Evolutionary conservation across 2,888 invertebrate species (phyloP).

Genomic region (Chalcosyrphus nemorum): DNA sequence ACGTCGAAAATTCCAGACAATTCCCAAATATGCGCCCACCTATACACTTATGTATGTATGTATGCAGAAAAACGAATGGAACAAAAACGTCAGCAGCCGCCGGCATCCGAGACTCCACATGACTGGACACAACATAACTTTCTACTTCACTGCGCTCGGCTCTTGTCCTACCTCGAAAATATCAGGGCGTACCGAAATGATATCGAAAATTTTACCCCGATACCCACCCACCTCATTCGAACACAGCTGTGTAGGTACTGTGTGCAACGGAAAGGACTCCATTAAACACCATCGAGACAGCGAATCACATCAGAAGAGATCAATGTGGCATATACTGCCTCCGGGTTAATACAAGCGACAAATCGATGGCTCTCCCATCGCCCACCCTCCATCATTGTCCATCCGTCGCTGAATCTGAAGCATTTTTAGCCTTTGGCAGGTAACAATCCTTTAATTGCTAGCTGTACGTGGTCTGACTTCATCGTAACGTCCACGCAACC

Average conservation of each 20-base stretch:
- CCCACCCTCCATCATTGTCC: constrained; percentile 21
- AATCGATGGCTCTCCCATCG: constrained; percentile 3
- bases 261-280: constrained; percentile 13
- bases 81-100: constrained; percentile 37
- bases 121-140: constrained; percentile 63
- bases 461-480: constrained; percentile 31
- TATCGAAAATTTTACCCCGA: constrained; percentile 8
- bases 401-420: not conserved
- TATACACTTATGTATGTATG: not conserved
- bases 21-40: not conserved
- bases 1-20: not conserved
- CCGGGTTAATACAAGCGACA: not conserved
- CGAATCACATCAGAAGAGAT: constrained; percentile 40
- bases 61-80: not conserved
- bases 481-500: constrained; percentile 1
- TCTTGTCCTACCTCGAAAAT: constrained; percentile 10
- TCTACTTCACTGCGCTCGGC: constrained; percentile 39
- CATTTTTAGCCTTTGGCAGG: constrained; percentile 38
- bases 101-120: constrained; percentile 39
- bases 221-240: not conserved
- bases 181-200: constrained; percentile 14
- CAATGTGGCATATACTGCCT: constrained; percentile 24
- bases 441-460: constrained; percentile 63
- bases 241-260: not conserved
- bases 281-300: constrained; percentile 41